These are phyloP conservation scores for Benitochromis conjunctus DNA, from an alignment of 2,113 vertebrate species.

Conservation along the genomic window DNA sequence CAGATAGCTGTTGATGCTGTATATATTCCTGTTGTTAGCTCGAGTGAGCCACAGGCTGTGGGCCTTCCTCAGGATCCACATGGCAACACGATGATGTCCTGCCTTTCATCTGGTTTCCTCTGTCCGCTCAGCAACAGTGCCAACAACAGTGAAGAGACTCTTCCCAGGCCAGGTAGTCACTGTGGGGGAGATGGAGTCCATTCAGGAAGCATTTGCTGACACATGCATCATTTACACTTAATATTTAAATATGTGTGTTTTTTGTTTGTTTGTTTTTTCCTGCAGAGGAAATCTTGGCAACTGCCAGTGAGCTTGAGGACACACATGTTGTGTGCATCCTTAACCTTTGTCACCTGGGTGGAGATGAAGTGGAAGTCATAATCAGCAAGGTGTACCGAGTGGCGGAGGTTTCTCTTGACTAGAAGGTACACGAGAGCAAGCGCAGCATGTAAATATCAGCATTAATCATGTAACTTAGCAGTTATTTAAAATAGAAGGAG, in stretches of 20 bases:
- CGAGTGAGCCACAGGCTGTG: conserved; percentile 70
- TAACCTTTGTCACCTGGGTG: conserved; percentile 84
- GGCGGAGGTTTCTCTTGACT: conserved; percentile 32
- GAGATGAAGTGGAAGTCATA: conserved; percentile 78
- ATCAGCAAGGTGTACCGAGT: conserved; percentile 82
- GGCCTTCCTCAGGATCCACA: conserved; percentile 51
- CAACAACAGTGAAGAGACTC: neutral
- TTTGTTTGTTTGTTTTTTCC: neutral
- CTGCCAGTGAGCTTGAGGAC: conserved; percentile 70
- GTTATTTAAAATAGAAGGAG: neutral
- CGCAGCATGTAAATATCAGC: neutral
- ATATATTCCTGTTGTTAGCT: conserved; percentile 73
- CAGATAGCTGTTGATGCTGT: conserved; percentile 80
- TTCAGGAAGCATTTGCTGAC: neutral
- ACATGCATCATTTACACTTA: neutral
- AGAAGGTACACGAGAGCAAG: neutral
- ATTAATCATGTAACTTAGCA: neutral
- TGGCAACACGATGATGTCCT: conserved; percentile 70
- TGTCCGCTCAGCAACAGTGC: conserved; percentile 31
- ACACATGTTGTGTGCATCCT: conserved; percentile 79
- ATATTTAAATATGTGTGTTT: neutral
- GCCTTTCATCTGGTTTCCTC: conserved; percentile 64
- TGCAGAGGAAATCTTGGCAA: conserved; percentile 50
- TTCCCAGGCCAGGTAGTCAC: conserved; percentile 70
- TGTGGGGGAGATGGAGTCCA: rapidly evolving